Base-by-base conservation (phyloP, 2,888 invertebrate genomes). In the Lamellibrachia columna region DNA sequence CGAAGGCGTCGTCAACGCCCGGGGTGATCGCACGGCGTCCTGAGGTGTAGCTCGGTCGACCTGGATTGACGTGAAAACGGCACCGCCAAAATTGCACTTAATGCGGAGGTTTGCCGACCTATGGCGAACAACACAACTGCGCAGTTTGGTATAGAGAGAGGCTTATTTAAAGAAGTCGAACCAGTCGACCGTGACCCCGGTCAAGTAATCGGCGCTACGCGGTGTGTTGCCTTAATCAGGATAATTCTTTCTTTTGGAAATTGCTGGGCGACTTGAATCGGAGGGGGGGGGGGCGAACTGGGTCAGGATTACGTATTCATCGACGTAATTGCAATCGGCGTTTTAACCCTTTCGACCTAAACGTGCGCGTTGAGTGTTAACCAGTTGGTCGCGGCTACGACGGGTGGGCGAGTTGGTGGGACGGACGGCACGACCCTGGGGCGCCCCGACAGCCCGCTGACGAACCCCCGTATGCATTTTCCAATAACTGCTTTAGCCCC, bases 301-400 rank as follows among this genome's bases (percentile, higher is more conserved):
- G 75, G 75, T 75, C 75, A 0, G 75, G 75, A 75, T 75, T 75
- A 75, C 22, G 75, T n/a, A 75, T 15, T 75, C 15, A 75, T 75
- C 75, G 75, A 75, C 75, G 11, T 75, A 75, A 75, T 75, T 75
- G 75, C 75, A 75, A 75, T 75, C 75, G 75, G 75, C 75, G 75
- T 75, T 40, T 40, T 22, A 75, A 75, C 75, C 75, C 75, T 75
- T 75, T 22, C 22, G 40, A 40, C 40, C 75, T 22, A 3, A 2
- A 58, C 75, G 4, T 40, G 22, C 75, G 75, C 22, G 2, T 11
- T 11, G 2, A 22, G 75, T 22, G 75, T 75, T 75, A 75, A 75
- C 75, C 22, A 75, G 75, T 75, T 22, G 22, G 15, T n/a, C 15
- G 75, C 22, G 4, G 75, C n/a, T 22, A 75, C 75, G 22, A 22